phyloP scores from a whole-genome alignment of 1,140 invertebrate genomes.

The Solenopsis invicta region DNA sequence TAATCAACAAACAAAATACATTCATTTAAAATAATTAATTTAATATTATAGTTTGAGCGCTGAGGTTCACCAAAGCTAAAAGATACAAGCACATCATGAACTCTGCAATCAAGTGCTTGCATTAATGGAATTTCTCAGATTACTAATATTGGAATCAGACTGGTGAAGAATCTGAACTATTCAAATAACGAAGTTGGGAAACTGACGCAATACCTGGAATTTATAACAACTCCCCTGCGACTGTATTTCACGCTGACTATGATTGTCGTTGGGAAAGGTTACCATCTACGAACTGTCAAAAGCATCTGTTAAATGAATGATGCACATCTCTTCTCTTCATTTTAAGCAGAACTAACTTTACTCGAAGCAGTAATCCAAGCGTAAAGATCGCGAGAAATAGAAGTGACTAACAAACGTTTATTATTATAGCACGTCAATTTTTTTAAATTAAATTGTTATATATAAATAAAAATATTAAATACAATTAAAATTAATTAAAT shows the following conservation, averaged over 20 bases:
- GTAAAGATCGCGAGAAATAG: not conserved
- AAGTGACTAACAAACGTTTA: not conserved
- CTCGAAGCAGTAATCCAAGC: not conserved
- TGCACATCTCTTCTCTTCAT: not conserved
- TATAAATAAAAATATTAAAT: not conserved
- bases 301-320: conserved; percentile 31
- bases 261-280: not conserved
- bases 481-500: conserved; percentile 13
- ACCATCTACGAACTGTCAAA: conserved; percentile 21
- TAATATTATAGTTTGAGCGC: not conserved
- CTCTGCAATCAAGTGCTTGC: conserved; percentile 33
- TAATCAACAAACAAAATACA: not conserved
- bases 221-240: conserved; percentile 38
- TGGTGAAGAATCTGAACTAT: conserved; percentile 38
- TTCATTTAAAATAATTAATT: conserved; percentile 10
- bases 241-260: conserved; percentile 21
- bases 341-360: not conserved
- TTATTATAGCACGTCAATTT: not conserved
- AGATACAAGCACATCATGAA: conserved; percentile 26
- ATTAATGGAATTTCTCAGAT: conserved; percentile 41
- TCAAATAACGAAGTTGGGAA: conserved; percentile 53
- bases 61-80: not conserved
- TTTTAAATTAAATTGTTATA: conserved; percentile 6
- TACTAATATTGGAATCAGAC: conserved; percentile 41
- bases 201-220: conserved; percentile 26